These are phyloP conservation scores for Oxyteleia sp. DNA, from an alignment of 2,888 invertebrate species.

Conservation along the genomic window DNA sequence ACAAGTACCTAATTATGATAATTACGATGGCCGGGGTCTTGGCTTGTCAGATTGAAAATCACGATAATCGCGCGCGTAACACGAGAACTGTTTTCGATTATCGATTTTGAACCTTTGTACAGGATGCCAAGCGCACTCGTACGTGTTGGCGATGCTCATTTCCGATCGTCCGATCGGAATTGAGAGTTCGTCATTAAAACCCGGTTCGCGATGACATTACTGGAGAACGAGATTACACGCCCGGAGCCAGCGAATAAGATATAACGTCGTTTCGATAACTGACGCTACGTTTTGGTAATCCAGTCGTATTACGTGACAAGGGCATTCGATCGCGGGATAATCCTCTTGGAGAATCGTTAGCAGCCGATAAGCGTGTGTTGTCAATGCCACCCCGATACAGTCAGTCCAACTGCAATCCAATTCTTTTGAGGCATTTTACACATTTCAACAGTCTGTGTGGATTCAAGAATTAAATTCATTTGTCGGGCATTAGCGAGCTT, in stretches of 20 bases:
- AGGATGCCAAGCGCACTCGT: conserved; percentile 4
- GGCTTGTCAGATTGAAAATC: conserved; percentile 44
- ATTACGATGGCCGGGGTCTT: conserved; percentile 47
- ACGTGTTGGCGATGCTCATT: conserved; percentile 56
- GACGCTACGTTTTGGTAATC: conserved; percentile 71
- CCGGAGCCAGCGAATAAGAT: conserved; percentile 71
- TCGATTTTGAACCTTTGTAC: conserved; percentile 41
- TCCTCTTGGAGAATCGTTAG: conserved; percentile 77
- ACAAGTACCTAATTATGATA: conserved; percentile 67
- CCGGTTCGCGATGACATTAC: conserved; percentile 65
- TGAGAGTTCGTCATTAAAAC: conserved; percentile 71
- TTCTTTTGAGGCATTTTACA: conserved; percentile 36
- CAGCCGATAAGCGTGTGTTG: conserved; percentile 76
- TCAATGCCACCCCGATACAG: conserved; percentile 66
- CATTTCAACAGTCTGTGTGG: background rate
- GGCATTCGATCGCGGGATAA: conserved; percentile 73
- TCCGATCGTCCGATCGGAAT: conserved; percentile 37
- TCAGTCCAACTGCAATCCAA: conserved; percentile 30
- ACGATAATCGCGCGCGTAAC: conserved; percentile 40
- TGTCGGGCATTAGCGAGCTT: conserved; percentile 26
- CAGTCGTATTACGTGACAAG: conserved; percentile 74
- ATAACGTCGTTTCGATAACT: conserved; percentile 73
- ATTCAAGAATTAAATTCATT: conserved; percentile 47
- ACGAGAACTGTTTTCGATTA: conserved; percentile 43
- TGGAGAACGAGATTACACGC: conserved; percentile 66